A percentile compares a stretch with the other conserved stretches of the same genome.
Conservation (phyloP, 2,888 invertebrate genomes). For the Dyspetes luteomarginatus region DNA sequence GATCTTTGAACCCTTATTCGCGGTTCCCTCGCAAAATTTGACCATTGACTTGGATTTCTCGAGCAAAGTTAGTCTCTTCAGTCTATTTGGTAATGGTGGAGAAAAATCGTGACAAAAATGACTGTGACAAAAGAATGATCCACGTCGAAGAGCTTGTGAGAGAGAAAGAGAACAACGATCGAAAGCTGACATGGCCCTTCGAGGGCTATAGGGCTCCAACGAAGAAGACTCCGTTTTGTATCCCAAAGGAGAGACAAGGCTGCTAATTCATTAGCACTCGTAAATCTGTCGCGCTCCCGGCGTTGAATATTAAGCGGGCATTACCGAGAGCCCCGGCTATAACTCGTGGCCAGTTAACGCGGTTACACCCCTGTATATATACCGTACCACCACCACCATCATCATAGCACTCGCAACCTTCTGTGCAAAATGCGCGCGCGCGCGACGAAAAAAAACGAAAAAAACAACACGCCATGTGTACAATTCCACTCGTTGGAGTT, state of each 20-base stretch:
- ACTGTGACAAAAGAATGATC: constrained; percentile 41
- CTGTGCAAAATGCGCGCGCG: constrained; percentile 27
- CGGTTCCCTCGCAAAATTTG: no score
- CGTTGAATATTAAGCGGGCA: constrained; percentile 82
- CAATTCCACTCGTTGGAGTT: constrained; percentile 41
- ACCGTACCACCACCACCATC: constrained; percentile 44
- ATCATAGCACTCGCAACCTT: constrained; percentile 63
- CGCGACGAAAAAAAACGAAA: constrained; percentile 26
- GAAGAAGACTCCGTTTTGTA: constrained; percentile 45
- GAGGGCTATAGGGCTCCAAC: constrained; percentile 39
- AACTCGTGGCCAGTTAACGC: constrained; percentile 81
- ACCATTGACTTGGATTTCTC: no score
- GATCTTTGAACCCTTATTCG: no score
- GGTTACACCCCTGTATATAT: constrained; percentile 65
- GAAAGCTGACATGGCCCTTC: neutral
- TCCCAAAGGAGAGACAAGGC: constrained; percentile 69
- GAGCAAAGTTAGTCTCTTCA: no score
- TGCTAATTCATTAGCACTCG: constrained; percentile 82
- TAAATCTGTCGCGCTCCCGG: constrained; percentile 81
- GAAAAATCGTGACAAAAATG: constrained; percentile 6
- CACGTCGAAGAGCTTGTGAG: constrained; percentile 1
- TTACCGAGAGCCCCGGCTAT: constrained; percentile 78
- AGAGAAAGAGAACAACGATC: constrained; percentile 33
- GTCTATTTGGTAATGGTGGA: no score
- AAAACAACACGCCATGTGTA: constrained; percentile 43